Percentiles rank a stretch among this genome's conserved stretches.
These are phyloP conservation scores for Trogon melanurus DNA, from an alignment of 2,113 vertebrate species.

Conservation along the genomic window DNA sequence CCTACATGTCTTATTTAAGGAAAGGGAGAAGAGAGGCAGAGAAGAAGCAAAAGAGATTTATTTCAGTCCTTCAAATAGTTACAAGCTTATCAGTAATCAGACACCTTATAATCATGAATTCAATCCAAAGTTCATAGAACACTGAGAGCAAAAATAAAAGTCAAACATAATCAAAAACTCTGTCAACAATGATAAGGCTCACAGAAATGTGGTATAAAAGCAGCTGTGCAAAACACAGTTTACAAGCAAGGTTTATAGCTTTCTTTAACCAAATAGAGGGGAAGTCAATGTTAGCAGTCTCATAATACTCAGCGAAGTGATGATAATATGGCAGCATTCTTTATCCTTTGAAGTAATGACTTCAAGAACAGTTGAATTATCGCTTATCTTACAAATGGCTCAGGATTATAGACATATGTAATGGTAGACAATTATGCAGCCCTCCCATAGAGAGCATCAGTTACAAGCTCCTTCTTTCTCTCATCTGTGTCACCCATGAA, in stretches of 20 bases:
- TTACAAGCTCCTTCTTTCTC: neutral
- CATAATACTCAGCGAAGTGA: neutral
- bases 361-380: neutral
- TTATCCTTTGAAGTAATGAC: neutral
- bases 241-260: neutral
- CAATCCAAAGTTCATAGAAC: neutral
- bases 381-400: neutral
- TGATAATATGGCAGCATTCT: neutral
- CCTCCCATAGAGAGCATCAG: neutral
- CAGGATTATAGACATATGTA: neutral
- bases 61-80: neutral
- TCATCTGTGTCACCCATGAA: neutral
- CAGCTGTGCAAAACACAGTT: neutral
- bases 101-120: neutral
- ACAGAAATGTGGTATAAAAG: neutral
- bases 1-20: neutral
- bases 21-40: neutral
- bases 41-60: neutral
- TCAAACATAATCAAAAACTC: constrained; percentile 21
- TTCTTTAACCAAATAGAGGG: neutral
- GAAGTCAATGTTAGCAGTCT: neutral
- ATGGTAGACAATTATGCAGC: neutral
- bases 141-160: constrained; percentile 13
- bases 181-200: neutral
- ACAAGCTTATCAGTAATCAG: neutral